Conservation (phyloP, 2,888 invertebrate genomes). For the Poecilobothrus nobilitatus region DNA sequence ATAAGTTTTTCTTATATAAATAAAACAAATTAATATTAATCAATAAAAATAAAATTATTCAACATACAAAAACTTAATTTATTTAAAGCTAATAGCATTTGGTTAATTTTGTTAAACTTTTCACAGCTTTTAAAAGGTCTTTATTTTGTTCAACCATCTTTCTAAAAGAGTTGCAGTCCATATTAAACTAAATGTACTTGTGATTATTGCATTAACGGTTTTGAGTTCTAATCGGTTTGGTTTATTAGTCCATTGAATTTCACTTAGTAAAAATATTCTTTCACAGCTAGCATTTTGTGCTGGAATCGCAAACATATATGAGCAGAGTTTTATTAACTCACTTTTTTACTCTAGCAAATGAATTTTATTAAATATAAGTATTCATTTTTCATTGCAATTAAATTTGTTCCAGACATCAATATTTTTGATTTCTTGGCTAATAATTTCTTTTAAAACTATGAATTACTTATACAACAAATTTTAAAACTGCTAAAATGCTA, state of each 20-base stretch:
- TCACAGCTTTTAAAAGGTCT: no score
- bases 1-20: no score
- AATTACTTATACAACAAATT: slow-evolving; percentile 2
- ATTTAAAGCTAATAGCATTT: no score
- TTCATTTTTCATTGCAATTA: neutral
- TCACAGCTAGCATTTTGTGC: neutral
- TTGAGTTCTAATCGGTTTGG: neutral
- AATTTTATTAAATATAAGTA: neutral
- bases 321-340: neutral
- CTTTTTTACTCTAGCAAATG: neutral
- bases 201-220: neutral
- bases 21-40: no score
- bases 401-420: neutral
- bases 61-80: no score
- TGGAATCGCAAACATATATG: neutral
- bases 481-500: neutral
- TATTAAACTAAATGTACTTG: no score
- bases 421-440: neutral
- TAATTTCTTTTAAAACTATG: neutral
- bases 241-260: neutral
- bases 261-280: neutral
- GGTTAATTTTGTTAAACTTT: no score
- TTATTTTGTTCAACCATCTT: no score
- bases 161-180: no score
- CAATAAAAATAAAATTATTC: no score